Base-by-base conservation (phyloP, 2,888 invertebrate species). In the Drosophila ustulata region DNA sequence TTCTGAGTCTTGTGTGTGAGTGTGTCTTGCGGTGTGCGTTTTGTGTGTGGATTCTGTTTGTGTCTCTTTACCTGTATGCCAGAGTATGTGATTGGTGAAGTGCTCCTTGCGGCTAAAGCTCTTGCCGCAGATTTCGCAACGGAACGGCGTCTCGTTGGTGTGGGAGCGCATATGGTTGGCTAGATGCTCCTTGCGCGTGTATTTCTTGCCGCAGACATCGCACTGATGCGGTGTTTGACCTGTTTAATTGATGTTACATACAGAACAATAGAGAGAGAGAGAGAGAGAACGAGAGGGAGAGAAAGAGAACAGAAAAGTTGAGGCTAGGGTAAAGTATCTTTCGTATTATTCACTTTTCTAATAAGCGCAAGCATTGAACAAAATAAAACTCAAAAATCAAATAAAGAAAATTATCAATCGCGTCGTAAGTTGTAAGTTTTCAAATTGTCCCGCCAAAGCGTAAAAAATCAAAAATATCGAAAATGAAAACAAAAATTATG, bases 171-270 rank as follows among this genome's bases (percentile, higher is more conserved):
- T 96, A 93, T 97, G 97, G 93, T 97, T 97, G 88, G 96, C 95
- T 92, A 97, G 94, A 93, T 97, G 97, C 93, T 97, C 97, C 93
- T 97, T 97, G 87, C 97, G 95, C 80, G 97, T 97, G 93, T 96
- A 97, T 93, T 96, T 97, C 94, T 97, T 97, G 83, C 96, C 96
- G 93, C 96, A 97, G 87, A 96, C 95, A 92, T 95, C 95, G 92
- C 97, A 97, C 92, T 96, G 96, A 93, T 97, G 97, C 73, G 96
- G 97, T 78, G 96, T 97, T 93, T 96, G 96, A 91, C 96, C 96
- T 94, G 92, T 62, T 80, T 67, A 32, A 32, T 93, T 73, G 62
- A 56, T 66, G 45, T 51, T 52, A 64, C 63, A 37, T 37, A 75
- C 59, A 69, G 71, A 63, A 66, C 56, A 41, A 41, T 13, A 41